Evolutionary conservation across 2,888 invertebrate genomes (phyloP).

Genomic region (Panopea generosa): DNA sequence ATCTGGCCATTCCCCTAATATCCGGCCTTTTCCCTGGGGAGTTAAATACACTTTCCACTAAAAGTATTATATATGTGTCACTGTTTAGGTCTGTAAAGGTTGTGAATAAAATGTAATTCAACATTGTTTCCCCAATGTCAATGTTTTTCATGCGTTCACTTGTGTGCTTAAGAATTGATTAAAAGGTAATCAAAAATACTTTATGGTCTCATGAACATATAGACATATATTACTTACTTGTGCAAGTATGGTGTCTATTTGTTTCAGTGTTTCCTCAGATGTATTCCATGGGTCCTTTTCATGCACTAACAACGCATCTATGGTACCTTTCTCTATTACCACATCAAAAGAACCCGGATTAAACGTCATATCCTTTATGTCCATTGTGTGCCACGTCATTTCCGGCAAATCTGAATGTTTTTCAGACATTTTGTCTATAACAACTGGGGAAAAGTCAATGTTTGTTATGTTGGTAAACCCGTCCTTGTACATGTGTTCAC

Average conservation of each 20-base stretch:
- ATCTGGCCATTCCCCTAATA: no score
- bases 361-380: slow-evolving; percentile 83
- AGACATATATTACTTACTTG: no score
- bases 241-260: slow-evolving; percentile 75
- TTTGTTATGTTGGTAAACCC: slow-evolving; percentile 85
- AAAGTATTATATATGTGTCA: no score
- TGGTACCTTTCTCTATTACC: slow-evolving; percentile 85
- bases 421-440: slow-evolving; percentile 83
- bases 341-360: slow-evolving; percentile 83
- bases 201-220: no score
- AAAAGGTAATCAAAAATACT: no score
- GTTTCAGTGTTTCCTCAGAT: slow-evolving; percentile 70
- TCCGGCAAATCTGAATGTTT: slow-evolving; percentile 73
- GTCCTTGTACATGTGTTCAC: slow-evolving; percentile 84
- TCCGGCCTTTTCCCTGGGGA: no score
- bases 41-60: no score
- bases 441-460: slow-evolving; percentile 85
- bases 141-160: no score
- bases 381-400: slow-evolving; percentile 85
- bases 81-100: no score
- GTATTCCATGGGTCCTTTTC: slow-evolving; percentile 84
- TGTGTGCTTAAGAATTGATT: no score
- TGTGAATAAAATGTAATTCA: no score
- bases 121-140: no score
- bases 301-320: slow-evolving; percentile 85